phyloP scores from a whole-genome alignment of 2,888 invertebrate genomes.

The Cinara cedri region DNA sequence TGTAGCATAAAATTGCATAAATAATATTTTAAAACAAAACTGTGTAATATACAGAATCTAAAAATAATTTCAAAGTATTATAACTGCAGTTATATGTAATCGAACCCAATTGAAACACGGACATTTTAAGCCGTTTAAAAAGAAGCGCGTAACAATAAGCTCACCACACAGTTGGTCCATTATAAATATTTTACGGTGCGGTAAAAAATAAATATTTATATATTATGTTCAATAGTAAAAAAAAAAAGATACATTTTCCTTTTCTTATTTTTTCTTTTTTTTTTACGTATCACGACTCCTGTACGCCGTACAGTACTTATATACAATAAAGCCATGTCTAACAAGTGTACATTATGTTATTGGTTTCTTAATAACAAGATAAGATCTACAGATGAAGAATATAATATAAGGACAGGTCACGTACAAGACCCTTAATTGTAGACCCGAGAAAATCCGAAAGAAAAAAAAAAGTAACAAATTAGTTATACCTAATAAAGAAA shows the following conservation, averaged over 20 bases:
- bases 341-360: slow-evolving; percentile 37
- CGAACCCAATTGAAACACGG: neutral
- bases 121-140: neutral
- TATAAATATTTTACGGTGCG: neutral
- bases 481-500: slow-evolving; percentile 20
- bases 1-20: too few relatives aligned
- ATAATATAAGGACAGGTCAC: neutral
- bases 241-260: neutral
- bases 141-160: neutral
- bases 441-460: slow-evolving; percentile 1
- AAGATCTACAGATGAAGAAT: slow-evolving; percentile 15
- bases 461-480: slow-evolving; percentile 22
- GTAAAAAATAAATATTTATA: slow-evolving; percentile 19
- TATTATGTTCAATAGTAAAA: neutral
- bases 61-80: too few relatives aligned
- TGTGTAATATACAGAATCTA: too few relatives aligned
- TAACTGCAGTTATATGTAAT: neutral
- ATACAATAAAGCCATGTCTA: slow-evolving; percentile 20
- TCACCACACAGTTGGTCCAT: neutral
- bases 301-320: neutral
- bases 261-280: too few relatives aligned
- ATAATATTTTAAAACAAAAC: too few relatives aligned
- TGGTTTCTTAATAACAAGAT: slow-evolving; percentile 33
- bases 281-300: slow-evolving; percentile 10
- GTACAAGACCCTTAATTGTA: slow-evolving; percentile 23